Percentiles rank a stretch among this genome's conserved stretches.
phyloP scores from a whole-genome alignment of 2,113 vertebrate species.

The Rhynchomys soricoides region DNA sequence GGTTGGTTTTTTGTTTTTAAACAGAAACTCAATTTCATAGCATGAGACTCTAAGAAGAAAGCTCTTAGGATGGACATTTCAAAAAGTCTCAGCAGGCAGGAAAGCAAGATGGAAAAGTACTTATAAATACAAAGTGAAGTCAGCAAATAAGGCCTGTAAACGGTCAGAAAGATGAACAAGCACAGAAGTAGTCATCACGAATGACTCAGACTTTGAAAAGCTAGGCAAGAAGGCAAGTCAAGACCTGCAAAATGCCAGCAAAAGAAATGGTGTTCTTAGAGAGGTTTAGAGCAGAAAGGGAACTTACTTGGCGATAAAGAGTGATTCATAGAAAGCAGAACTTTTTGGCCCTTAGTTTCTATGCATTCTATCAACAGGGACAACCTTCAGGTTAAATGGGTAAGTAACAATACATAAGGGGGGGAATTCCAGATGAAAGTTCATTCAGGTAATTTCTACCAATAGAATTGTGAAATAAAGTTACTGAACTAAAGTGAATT shows the following conservation, averaged over 20 bases:
- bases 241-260: background rate
- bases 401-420: conserved; percentile 8
- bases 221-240: background rate
- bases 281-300: conserved; percentile 2
- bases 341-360: conserved; percentile 11
- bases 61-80: conserved; percentile 12
- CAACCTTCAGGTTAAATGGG: background rate
- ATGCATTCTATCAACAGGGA: background rate
- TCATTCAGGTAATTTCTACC: conserved; percentile 30
- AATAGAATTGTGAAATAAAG: background rate
- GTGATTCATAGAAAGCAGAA: conserved; percentile 38
- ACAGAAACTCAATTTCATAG: background rate
- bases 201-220: background rate
- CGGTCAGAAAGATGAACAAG: background rate
- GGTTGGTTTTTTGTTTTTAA: background rate
- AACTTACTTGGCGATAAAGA: background rate
- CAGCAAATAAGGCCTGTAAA: background rate
- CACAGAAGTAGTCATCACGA: background rate
- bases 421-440: background rate
- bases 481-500: background rate
- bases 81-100: background rate
- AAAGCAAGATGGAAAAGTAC: background rate
- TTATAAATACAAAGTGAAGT: background rate
- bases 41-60: background rate
- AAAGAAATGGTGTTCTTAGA: background rate